A percentile compares a stretch with the other conserved stretches of the same genome.
phyloP scores from a whole-genome alignment of 2,888 invertebrate species.

The Phlogophora meticulosa region DNA sequence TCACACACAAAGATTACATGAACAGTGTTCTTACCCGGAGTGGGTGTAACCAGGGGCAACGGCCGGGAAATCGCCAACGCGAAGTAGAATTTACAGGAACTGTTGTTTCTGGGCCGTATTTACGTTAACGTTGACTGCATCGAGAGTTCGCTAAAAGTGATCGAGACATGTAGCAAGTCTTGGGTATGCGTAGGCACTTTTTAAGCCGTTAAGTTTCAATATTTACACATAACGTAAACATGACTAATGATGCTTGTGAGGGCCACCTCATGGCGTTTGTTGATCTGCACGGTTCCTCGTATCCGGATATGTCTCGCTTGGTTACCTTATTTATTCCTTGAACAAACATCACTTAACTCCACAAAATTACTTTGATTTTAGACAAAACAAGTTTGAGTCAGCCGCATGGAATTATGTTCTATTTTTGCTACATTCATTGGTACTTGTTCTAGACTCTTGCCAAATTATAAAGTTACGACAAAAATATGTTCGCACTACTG shows the following conservation, averaged over 20 bases:
- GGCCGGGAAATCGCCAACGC: slow-evolving; percentile 56
- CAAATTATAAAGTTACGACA: slow-evolving; percentile 88
- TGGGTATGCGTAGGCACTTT: neutral
- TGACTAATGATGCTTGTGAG: neutral
- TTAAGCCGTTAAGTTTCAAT: neutral
- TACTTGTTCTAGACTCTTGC: slow-evolving; percentile 83
- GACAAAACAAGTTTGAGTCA: slow-evolving; percentile 78
- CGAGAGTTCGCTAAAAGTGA: slow-evolving; percentile 13
- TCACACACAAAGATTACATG: slow-evolving; percentile 37
- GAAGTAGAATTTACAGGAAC: slow-evolving; percentile 52
- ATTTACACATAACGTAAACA: slow-evolving; percentile 4
- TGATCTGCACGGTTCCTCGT: neutral
- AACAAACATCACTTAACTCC: slow-evolving; percentile 34
- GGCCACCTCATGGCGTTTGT: neutral
- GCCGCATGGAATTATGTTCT: slow-evolving; percentile 84
- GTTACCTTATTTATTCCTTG: neutral
- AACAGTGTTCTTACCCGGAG: slow-evolving; percentile 44
- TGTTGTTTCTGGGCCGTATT: slow-evolving; percentile 54
- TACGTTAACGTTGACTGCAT: slow-evolving; percentile 43
- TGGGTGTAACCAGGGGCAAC: slow-evolving; percentile 52
- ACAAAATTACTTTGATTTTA: slow-evolving; percentile 46
- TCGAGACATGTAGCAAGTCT: slow-evolving; percentile 1
- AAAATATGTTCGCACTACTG: slow-evolving; percentile 82
- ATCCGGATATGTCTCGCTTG: neutral
- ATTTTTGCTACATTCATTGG: slow-evolving; percentile 84